Conservation (phyloP, 2,113 vertebrate species). For the Charadrius vociferus region DNA sequence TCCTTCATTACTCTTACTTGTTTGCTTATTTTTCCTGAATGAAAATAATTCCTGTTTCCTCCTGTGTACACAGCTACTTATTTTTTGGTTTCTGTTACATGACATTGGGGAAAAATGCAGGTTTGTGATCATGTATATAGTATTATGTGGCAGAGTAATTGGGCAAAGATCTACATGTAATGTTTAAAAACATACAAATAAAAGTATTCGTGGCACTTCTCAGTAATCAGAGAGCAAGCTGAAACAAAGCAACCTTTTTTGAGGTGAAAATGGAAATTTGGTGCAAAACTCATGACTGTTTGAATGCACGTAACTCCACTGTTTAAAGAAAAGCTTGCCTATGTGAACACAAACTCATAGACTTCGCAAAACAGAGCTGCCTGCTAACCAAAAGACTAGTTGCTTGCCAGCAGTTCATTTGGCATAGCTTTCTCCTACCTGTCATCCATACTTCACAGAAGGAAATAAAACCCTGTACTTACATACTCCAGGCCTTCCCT, state of each 20-base stretch:
- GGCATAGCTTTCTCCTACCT: slow-evolving; percentile 62
- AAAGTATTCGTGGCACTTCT: no score
- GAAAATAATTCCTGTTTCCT: slow-evolving; percentile 12
- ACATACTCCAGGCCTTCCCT: slow-evolving; percentile 16
- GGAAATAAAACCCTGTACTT: slow-evolving; percentile 58
- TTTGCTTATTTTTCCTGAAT: neutral
- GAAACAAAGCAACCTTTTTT: neutral
- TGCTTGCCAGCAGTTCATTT: slow-evolving; percentile 53
- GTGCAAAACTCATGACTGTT: neutral
- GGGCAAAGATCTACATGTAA: neutral
- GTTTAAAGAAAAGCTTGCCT: slow-evolving; percentile 8
- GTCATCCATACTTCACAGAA: slow-evolving; percentile 50
- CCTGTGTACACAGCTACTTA: neutral
- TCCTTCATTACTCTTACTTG: neutral
- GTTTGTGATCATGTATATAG: neutral
- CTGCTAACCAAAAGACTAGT: slow-evolving; percentile 39
- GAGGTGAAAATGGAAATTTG: slow-evolving; percentile 12
- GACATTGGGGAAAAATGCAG: neutral
- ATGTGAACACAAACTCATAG: neutral
- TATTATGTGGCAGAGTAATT: neutral
- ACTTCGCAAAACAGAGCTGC: slow-evolving; percentile 38
- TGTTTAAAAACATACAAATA: neutral
- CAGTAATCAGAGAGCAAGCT: no score
- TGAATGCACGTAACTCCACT: neutral
- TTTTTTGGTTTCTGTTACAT: neutral